A percentile compares a stretch with the other conserved stretches of the same genome.
phyloP scores from a whole-genome alignment of 35 echinoderm and acorn worm genomes.

The Heliocidaris tuberculata region DNA sequence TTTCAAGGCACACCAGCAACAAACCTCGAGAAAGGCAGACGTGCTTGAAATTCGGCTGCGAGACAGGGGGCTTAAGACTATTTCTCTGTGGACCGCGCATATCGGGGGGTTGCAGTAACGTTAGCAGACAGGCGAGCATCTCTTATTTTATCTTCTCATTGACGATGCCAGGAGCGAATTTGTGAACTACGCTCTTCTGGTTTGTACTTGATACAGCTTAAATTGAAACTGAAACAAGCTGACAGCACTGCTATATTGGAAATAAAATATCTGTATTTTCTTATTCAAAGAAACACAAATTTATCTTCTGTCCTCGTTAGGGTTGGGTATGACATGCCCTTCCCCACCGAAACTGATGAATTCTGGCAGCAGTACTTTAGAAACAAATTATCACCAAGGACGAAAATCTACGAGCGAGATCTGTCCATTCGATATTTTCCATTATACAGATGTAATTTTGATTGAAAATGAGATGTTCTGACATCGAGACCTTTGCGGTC shows the following conservation, averaged over 20 bases:
- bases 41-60: neutral
- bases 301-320: neutral
- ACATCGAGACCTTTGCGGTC: neutral
- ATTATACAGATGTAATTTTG: neutral
- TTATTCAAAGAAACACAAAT: neutral
- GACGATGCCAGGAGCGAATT: neutral
- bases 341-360: neutral
- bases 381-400: neutral
- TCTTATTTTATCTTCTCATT: neutral
- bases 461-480: neutral
- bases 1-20: neutral
- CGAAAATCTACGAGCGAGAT: neutral
- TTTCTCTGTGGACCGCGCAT: neutral
- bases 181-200: neutral
- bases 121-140: neutral
- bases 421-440: neutral
- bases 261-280: neutral
- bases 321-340: neutral
- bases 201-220: slow-evolving; percentile 2
- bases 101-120: neutral
- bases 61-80: neutral
- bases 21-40: neutral
- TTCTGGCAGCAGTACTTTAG: neutral
- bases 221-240: neutral
- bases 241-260: neutral